Percentiles rank a stretch among this genome's conserved stretches.
Conservation (phyloP, 2,113 vertebrate species). For the Chinchilla lanigera region DNA sequence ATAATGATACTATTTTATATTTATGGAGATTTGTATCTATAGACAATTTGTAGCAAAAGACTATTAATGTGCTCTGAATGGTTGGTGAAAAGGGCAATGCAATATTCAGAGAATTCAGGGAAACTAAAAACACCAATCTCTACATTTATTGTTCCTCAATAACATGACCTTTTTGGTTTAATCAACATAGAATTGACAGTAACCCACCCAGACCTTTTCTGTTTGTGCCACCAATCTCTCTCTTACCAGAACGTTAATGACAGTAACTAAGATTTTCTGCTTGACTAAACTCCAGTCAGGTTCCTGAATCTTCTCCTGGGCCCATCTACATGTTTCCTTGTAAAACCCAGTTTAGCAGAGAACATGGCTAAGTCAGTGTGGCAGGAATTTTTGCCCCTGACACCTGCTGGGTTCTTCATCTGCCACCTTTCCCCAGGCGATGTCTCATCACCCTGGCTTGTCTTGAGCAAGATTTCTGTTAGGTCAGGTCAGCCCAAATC, state of each 20-base stretch:
- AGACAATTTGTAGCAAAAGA: not conserved
- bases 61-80: not conserved
- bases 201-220: not conserved
- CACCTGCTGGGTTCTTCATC: not conserved
- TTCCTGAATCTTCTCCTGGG: not conserved
- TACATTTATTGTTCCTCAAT: not conserved
- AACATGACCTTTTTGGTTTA: not conserved
- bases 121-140: not conserved
- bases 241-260: not conserved
- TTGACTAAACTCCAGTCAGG: not conserved
- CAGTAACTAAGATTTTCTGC: not conserved
- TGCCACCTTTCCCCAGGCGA: too few species aligned
- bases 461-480: not conserved
- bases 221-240: not conserved
- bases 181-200: not conserved
- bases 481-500: not conserved
- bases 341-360: not conserved
- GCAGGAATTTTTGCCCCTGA: not conserved
- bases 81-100: not conserved
- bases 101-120: not conserved
- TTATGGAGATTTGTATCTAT: not conserved
- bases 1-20: not conserved
- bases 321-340: not conserved
- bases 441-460: not conserved
- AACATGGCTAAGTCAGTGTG: not conserved